These are phyloP conservation scores for Trichonephila clavata DNA, from an alignment of 1,140 invertebrate species.

Conservation along the genomic window DNA sequence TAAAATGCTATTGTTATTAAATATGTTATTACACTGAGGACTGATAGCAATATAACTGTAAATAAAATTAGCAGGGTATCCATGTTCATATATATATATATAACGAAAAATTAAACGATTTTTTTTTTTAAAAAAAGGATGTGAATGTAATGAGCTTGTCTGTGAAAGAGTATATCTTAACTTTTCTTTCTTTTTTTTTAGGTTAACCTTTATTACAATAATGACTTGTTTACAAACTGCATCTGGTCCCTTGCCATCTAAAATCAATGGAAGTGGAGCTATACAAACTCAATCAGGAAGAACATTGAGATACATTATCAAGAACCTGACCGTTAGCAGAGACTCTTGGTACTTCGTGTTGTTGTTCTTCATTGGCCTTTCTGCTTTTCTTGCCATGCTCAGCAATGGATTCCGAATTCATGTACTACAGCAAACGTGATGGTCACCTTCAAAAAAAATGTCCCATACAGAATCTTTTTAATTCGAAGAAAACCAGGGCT, in stretches of 20 bases:
- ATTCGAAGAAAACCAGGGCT: neutral
- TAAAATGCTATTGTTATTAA: too few relatives aligned
- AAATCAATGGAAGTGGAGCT: neutral
- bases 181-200: neutral
- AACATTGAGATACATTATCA: conserved; percentile 13
- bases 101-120: too few relatives aligned
- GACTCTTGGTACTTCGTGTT: neutral
- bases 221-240: conserved; percentile 32
- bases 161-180: too few relatives aligned
- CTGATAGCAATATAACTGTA: too few relatives aligned
- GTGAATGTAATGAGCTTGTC: too few relatives aligned
- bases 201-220: neutral
- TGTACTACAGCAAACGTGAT: neutral
- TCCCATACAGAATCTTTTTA: neutral
- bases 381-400: neutral
- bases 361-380: neutral
- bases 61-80: too few relatives aligned
- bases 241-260: neutral
- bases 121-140: too few relatives aligned
- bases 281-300: neutral
- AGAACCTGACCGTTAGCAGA: neutral
- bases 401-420: neutral
- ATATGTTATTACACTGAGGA: too few relatives aligned
- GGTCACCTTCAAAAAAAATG: fast-evolving
- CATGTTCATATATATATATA: too few relatives aligned